Evolutionary conservation across 2,797 vertebrate species (phyloP), one percentile per base, ranked within the genome.

Genomic region (Cirrhinus molitorella): DNA sequence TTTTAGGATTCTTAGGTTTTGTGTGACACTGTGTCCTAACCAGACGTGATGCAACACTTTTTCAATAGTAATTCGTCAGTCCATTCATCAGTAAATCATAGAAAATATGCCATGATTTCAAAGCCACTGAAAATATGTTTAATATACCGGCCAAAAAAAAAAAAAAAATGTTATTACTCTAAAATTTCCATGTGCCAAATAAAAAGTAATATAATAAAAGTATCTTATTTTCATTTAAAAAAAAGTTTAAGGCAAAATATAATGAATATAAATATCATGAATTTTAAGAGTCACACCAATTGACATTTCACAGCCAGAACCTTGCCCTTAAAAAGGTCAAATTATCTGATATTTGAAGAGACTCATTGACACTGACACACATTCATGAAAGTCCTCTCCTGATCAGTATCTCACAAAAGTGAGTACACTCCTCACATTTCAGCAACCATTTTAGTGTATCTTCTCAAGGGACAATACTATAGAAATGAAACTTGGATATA

Each of bases 181-280:
- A 70, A 70, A 45, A 70, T 45, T 47, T n/a, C 14, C 43, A 71
- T 17, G 23, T 70, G 43, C 40, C 43, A 76, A 61, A 25, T 31
- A 34, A 49, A 28, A 61, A 47, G 4, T 25, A 25, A 25, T 6
- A 77, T 77, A n/a, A n/a, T n/a, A n/a, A n/a, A n/a, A n/a, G n/a
- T 10, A 40, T 40, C 8, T 21, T 34, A 21, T 34, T 34, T 34
- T 51, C 17, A 53, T 28, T 49, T 21, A 2, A 51, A 31, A 34
- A 11, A 51, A 34, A 34, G 11, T 67, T 53, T 73, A 53, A 71
- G 23, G 23, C 1, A 65, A 70, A 25, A 59, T 14, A 16, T 2
- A 43, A 9, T 43, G 40, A 43, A 10, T 43, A 43, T 2, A 43
- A 43, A 43, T 43, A 43, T 43, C 40, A 43, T 43, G 40, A 43